These are phyloP conservation scores for Mirounga angustirostris DNA, from an alignment of 2,113 vertebrate genomes.

Conservation along the genomic window DNA sequence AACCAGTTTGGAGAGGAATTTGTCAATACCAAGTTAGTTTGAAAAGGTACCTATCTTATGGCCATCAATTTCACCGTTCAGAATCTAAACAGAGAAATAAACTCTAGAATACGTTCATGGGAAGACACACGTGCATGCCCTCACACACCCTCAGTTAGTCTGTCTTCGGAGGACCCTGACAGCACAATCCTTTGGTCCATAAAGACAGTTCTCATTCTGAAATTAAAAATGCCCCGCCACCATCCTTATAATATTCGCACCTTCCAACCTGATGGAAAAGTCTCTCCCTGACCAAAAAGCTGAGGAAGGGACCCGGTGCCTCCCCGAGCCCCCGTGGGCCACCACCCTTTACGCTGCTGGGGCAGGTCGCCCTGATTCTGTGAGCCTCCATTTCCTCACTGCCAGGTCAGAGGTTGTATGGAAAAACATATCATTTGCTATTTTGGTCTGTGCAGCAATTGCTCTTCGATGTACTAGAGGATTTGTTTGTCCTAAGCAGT, in stretches of 20 bases:
- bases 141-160: neutral
- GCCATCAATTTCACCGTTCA: too few relatives aligned
- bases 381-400: neutral
- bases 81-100: neutral
- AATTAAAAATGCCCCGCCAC: neutral
- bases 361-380: neutral
- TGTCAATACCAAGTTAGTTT: neutral
- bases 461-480: neutral
- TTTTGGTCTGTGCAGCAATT: neutral
- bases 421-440: neutral
- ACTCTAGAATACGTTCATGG: neutral
- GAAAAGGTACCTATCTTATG: fast-evolving
- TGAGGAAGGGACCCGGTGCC: neutral
- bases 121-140: neutral
- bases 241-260: neutral
- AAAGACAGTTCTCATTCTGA: neutral
- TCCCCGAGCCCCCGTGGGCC: neutral
- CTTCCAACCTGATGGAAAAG: neutral
- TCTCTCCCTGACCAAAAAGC: neutral
- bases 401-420: fast-evolving
- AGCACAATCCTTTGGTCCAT: neutral
- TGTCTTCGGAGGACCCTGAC: neutral
- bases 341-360: neutral
- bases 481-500: neutral
- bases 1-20: fast-evolving